Base-by-base conservation (phyloP, 2,113 vertebrate genomes). In the cat (Felis catus) region DNA sequence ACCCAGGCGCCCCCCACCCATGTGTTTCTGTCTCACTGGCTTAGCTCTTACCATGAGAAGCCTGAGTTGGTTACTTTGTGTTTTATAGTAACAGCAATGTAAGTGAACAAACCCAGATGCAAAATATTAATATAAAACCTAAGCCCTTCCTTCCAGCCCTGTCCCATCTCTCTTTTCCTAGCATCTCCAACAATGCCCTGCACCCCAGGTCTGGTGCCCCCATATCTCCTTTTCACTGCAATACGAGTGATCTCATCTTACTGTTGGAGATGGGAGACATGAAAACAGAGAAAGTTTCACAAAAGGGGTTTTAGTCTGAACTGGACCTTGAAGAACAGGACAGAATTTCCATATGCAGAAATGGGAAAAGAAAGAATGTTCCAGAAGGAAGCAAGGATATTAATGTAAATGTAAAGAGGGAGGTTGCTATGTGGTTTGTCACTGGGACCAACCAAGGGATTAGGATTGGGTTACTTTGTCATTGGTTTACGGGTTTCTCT, bases 91-190 rank as follows among this genome's bases (percentile, higher is more conserved):
- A 78, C 23, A 9, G 36, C 23, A 66, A 51, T 61, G 10, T 71
- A 39, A 94, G 21, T 88, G 70, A 92, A 89, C 25, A 94, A 94
- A 92, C 36, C n/a, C 48, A 76, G 61, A 18, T 70, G 4, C 5
- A 74, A 97, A 87, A 65, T 86, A 51, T 93, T 95, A 93, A 70
- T 81, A 19, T 36, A 91, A 97, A 73, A 81, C 39, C 27, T 91
- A 48, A 79, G 3, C 94, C 53, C 29, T 89, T 94, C 36, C 78
- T 84, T 94, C 36, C 14, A 84, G 25, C 33, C 41, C 82, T 89
- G 48, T 51, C 39, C 33, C n/a, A 89, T 53, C 13, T 86, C 18
- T 95, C 70, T 92, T 92, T 81, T 55, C 36, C 16, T 41, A 89
- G 15, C 6, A 68, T 19, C 33, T 70, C 79, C 88, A 89, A 74